Base-by-base conservation (phyloP, 2,888 invertebrate species). In the Adineta ricciae region DNA sequence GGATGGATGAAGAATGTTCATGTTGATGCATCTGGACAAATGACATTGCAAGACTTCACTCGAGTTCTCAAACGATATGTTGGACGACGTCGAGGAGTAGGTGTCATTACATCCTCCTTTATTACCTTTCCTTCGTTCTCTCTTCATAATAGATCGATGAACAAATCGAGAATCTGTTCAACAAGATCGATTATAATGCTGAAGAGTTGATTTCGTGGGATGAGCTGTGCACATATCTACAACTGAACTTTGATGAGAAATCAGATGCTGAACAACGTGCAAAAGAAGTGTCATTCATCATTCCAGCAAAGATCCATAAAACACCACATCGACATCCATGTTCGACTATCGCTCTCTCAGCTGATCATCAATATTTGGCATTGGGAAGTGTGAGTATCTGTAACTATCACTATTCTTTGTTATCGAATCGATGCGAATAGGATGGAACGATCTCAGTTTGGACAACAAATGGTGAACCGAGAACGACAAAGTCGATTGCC, bases 181-280 rank as follows among this genome's bases (percentile, higher is more conserved):
- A 89, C 88, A 90, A 90, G 87, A 90, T 90, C 64, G 90, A 90
- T 88, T 90, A 90, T 89, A 88, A 90, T 0, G 90, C 90, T 3
- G 89, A 90, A 84, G 90, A 90, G 0, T 86, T 88, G 14, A 90
- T 90, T 86, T 89, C 89, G 0, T 90, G 90, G 90, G 90, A 90
- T 88, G 90, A 90, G 87, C 90, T 90, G 87, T 90, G 90, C 87
- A 90, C 90, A 3, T 90, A 90, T 88, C 90, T 90, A 90, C 90
- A 90, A 87, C 88, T 90, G 83, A 90, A 90, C 86, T 90, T 90
- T 87, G 89, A 89, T 0, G 90, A 90, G 87, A 90, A 90, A 87
- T 90, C 90, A 86, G 90, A 90, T 86, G 89, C 89, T 7, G 90
- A 89, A 86, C 88, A 89, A 38, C 87, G 89, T 32, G 88, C 89